Evolutionary conservation across 2,888 invertebrate genomes (phyloP), one percentile per base, ranked within the genome.

Genomic region (Spicauda simplicius): DNA sequence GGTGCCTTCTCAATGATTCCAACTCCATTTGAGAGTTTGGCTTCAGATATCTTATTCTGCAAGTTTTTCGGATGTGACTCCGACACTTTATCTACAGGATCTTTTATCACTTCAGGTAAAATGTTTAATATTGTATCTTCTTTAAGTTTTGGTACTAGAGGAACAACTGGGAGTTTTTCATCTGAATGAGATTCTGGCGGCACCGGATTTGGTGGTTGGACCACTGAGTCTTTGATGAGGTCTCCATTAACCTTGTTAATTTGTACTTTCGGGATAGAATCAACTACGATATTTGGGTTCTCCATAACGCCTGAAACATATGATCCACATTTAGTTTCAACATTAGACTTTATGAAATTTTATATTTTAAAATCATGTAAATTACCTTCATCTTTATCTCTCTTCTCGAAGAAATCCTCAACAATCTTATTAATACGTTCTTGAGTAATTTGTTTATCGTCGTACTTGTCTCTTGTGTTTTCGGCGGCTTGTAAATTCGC

Each of bases 401-500:
- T 79, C 52, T 87, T 84, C 70, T 92, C 82, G 64, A 92, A 91
- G 83, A 92, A 92, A 70, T 92, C 92, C 50, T 91, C 89, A 0
- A 91, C 91, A 3, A 91, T 91, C 71, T 90, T 86, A 65, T 90
- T 88, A 18, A 91, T 93, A 10, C 82, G 80, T 54, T 89, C 91
- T 72, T 86, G 85, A 4, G 90, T 90, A 67, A 88, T 86, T 68
- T 77, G 81, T 19, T 83, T 84, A 3, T 89, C 90, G 54, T 91
- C 91, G 71, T 88, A 87, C 45, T 83, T 82, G 59, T 90, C 90
- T 0, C 79, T 72, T 16, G 83, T 82, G 37, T 73, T 85, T 76
- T 97, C 97, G 0, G 96, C 96, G 0, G 96, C 96, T 81, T 95
- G 97, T 69, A 96, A 93, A 88, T 97, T 99, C 0, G 98, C 97